Conservation (phyloP, 2,888 invertebrate species). For the Panzeria rudis region DNA sequence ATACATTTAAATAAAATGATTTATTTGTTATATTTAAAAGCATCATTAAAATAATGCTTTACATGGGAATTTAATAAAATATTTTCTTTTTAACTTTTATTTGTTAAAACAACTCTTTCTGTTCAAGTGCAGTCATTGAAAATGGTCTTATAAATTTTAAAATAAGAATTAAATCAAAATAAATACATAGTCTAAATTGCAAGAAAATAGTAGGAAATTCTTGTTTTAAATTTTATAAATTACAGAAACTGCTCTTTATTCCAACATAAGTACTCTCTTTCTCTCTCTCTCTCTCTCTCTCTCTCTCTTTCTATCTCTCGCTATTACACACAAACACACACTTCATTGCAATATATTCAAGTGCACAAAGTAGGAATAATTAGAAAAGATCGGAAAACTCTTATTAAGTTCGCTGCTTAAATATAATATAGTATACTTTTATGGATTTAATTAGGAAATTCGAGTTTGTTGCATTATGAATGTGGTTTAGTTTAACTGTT, state of each 20-base stretch:
- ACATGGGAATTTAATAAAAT: background rate
- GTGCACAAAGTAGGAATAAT: background rate
- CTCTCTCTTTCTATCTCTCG: too few relatives aligned
- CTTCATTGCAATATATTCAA: background rate
- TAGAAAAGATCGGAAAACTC: background rate
- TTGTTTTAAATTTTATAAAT: background rate
- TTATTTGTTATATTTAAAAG: slow-evolving; percentile 25
- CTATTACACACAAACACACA: background rate
- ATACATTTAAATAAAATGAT: slow-evolving; percentile 46
- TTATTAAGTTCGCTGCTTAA: background rate
- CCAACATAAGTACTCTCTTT: too few relatives aligned
- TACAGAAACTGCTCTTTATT: background rate
- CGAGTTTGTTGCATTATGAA: slow-evolving; percentile 19
- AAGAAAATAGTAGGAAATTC: background rate
- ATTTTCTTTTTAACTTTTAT: background rate
- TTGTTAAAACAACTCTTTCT: background rate
- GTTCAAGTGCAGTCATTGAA: background rate
- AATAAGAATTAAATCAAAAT: background rate
- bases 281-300: too few relatives aligned
- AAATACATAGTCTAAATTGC: background rate
- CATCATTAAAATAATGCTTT: background rate
- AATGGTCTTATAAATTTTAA: background rate
- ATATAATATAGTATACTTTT: slow-evolving; percentile 6
- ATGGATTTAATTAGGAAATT: slow-evolving; percentile 38
- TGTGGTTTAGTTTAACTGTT: slow-evolving; percentile 49